phyloP scores from a whole-genome alignment of 1,140 invertebrate genomes.

The Apocrypta bakeri region DNA sequence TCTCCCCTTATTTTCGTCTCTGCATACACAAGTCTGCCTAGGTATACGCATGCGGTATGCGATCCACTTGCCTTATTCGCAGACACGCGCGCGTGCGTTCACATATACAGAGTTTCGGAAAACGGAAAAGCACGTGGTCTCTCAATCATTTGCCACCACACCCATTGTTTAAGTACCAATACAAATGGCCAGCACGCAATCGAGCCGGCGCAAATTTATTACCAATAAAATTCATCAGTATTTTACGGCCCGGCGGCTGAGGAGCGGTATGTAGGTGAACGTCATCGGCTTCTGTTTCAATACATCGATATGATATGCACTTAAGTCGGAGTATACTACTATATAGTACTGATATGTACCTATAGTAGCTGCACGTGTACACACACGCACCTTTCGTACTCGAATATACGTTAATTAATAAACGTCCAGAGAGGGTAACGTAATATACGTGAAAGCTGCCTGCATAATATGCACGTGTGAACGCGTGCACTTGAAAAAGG shows the following conservation, averaged over 20 bases:
- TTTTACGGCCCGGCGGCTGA: conserved; percentile 60
- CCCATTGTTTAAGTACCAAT: conserved; percentile 67
- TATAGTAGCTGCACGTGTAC: neutral
- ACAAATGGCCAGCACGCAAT: conserved; percentile 60
- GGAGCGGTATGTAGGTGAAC: conserved; percentile 62
- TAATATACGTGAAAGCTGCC: too few relatives aligned
- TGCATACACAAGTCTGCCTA: too few relatives aligned
- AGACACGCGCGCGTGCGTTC: neutral
- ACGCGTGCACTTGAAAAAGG: conserved; percentile 7
- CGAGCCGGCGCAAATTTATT: conserved; percentile 67
- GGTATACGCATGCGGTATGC: too few relatives aligned
- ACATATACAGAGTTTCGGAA: conserved; percentile 19
- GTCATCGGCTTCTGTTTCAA: conserved; percentile 65
- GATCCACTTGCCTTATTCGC: neutral
- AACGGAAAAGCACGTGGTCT: conserved; percentile 42
- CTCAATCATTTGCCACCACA: conserved; percentile 57
- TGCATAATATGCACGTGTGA: conserved; percentile 46
- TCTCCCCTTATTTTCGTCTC: neutral
- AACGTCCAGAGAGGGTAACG: too few relatives aligned
- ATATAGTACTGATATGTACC: neutral
- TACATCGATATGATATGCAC: conserved; percentile 49
- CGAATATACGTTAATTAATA: conserved; percentile 61
- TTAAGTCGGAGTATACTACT: too few relatives aligned
- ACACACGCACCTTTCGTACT: too few relatives aligned
- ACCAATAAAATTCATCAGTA: conserved; percentile 69